A percentile compares a stretch with the other conserved stretches of the same genome.
These are phyloP conservation scores for Troglohyphantes excavatus DNA, from an alignment of 2,888 invertebrate genomes.

Conservation along the genomic window DNA sequence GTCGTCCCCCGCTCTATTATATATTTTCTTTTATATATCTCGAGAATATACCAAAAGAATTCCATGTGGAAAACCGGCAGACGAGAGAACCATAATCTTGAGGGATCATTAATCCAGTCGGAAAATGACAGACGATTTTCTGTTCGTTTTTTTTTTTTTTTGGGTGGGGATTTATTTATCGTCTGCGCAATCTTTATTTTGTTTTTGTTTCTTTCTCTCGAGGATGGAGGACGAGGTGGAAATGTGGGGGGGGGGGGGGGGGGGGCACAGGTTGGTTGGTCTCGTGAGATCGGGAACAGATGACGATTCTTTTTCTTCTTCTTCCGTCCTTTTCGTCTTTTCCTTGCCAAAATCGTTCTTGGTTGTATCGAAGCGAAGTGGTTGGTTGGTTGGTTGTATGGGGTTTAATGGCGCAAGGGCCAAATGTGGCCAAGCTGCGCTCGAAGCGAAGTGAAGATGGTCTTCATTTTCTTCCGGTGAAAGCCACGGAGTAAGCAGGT, in stretches of 20 bases:
- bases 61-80: not conserved
- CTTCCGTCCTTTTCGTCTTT: not conserved
- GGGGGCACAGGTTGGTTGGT: conserved; percentile 11
- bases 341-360: too few species aligned
- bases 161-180: conserved; percentile 46
- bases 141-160: not conserved
- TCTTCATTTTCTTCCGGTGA: too few species aligned
- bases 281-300: conserved; percentile 55
- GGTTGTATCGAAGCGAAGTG: too few species aligned
- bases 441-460: too few species aligned
- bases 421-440: too few species aligned
- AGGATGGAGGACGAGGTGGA: too few species aligned
- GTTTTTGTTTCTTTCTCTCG: conserved; percentile 12
- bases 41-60: too few species aligned
- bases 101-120: conserved; percentile 68
- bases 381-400: too few species aligned
- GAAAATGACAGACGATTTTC: conserved; percentile 77
- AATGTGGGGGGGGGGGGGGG: too few species aligned
- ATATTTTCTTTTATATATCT: too few species aligned
- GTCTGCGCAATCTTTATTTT: conserved; percentile 8
- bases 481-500: too few species aligned
- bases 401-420: too few species aligned
- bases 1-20: conserved; percentile 28
- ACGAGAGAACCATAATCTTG: conserved; percentile 53
- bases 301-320: conserved; percentile 5